Base-by-base conservation (phyloP, 2,888 invertebrate genomes). In the Alcis repandata region DNA sequence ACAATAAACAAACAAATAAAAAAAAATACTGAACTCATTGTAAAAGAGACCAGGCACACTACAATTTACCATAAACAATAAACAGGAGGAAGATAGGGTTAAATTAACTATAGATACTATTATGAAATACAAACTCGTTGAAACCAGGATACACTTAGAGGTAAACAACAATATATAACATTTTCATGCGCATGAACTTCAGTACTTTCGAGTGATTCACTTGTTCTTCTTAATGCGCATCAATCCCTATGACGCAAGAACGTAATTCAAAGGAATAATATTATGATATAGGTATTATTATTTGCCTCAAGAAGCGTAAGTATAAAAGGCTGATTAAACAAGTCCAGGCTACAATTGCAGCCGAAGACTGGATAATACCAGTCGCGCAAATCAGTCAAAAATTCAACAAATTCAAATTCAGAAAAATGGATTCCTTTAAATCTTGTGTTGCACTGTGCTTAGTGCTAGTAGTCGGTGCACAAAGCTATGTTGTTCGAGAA, bases 361-460 rank as follows among this genome's bases (percentile, higher is more conserved):
- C 32, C 17, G 32, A 15, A 49, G 32, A 49, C 48, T 49, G 48
- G 22, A 32, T 0, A 11, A 49, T 7, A 49, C 32, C 48, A 49
- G 48, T 49, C 32, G 48, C n/a, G 48, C 48, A 27, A 49, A 45
- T 15, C 56, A 49, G 4, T 51, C 20, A 27, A 4, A 27, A 27
- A 27, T n/a, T 11, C n/a, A 41, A n/a, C 20, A 51, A 59, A 59
- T n/a, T n/a, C n/a, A n/a, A n/a, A n/a, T n/a, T n/a, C n/a, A n/a
- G n/a, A n/a, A n/a, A n/a, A 17, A 65, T 65, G 65, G 36, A 38
- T 56, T 32, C 51, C 1, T 17, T 65, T 15, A 60, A 27, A 40
- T 51, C 40, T n/a, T 56, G 68, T 61, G 69, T 76, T 53, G 67
- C 77, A 36, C 20, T 75, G 51, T 72, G 73, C 59, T 33, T 75